Evolutionary conservation across 2,797 vertebrate genomes (phyloP).

Genomic region (Silurus aristotelis): DNA sequence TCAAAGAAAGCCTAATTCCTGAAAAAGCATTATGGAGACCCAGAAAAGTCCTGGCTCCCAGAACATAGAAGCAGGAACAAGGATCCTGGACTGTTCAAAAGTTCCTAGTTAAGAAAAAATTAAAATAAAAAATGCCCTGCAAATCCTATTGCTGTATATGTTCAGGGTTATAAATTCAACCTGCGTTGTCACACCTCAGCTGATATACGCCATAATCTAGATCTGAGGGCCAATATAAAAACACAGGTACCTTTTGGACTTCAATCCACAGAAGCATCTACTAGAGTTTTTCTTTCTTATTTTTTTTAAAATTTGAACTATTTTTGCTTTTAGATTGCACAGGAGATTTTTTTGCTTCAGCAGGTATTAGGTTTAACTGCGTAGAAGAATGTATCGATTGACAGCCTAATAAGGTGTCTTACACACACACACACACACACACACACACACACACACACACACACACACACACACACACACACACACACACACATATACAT

Average conservation of each 20-base stretch:
- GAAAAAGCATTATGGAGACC: not conserved
- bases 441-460: constrained; percentile 3
- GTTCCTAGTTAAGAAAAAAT: not conserved
- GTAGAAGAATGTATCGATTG: not conserved
- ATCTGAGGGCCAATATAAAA: not conserved
- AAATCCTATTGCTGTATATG: not conserved
- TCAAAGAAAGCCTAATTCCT: not conserved
- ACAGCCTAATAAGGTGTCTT: not conserved
- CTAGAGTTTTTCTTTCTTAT: not conserved
- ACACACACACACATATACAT: not conserved
- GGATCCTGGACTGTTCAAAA: not conserved
- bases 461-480: not conserved
- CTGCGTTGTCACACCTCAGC: not conserved
- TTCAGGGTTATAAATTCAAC: not conserved
- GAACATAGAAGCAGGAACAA: not conserved
- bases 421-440: not conserved
- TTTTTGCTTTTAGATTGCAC: not conserved
- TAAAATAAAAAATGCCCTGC: too few relatives aligned
- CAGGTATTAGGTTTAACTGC: not conserved
- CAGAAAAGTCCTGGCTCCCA: not conserved
- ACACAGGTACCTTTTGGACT: not conserved
- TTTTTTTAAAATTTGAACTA: too few relatives aligned
- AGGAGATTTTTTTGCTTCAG: not conserved
- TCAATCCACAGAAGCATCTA: not conserved
- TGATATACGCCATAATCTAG: not conserved